These are phyloP conservation scores for Melikaiella ostensackeni DNA, from an alignment of 2,888 invertebrate species.

Conservation along the genomic window DNA sequence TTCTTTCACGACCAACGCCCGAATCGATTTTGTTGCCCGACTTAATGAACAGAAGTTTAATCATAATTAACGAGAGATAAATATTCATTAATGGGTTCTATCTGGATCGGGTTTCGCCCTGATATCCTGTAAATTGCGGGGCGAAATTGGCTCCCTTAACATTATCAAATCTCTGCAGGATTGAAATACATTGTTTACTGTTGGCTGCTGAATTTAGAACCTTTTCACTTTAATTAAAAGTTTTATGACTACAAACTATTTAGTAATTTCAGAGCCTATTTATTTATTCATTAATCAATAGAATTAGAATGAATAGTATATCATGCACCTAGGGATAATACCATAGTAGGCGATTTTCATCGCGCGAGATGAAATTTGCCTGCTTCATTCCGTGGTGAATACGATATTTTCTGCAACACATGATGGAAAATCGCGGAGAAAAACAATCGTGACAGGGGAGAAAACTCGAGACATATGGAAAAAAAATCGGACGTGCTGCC, in stretches of 20 bases:
- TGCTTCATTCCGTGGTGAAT: too few species aligned
- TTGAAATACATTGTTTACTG: conserved; percentile 27
- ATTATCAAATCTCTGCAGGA: conserved; percentile 14
- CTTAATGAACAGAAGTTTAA: conserved; percentile 27
- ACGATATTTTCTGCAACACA: too few species aligned
- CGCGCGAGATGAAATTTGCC: too few species aligned
- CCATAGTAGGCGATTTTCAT: too few species aligned
- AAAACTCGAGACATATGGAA: too few species aligned
- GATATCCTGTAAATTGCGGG: conserved; percentile 28
- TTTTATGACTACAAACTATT: neutral
- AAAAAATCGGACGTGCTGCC: too few species aligned
- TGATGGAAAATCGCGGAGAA: too few species aligned
- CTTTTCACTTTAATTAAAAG: neutral
- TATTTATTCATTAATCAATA: too few species aligned
- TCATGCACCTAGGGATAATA: too few species aligned
- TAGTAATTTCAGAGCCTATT: neutral
- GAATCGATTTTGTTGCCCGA: conserved; percentile 26
- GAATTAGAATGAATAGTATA: too few species aligned
- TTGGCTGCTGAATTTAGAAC: neutral
- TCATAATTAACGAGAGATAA: conserved; percentile 38
- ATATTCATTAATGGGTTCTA: conserved; percentile 37
- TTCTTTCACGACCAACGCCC: neutral
- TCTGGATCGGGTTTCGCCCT: conserved; percentile 20
- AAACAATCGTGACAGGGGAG: too few species aligned
- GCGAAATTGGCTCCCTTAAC: conserved; percentile 26